phyloP scores from a whole-genome alignment of 2,888 invertebrate species.

The Caenorhabditis sp. region DNA sequence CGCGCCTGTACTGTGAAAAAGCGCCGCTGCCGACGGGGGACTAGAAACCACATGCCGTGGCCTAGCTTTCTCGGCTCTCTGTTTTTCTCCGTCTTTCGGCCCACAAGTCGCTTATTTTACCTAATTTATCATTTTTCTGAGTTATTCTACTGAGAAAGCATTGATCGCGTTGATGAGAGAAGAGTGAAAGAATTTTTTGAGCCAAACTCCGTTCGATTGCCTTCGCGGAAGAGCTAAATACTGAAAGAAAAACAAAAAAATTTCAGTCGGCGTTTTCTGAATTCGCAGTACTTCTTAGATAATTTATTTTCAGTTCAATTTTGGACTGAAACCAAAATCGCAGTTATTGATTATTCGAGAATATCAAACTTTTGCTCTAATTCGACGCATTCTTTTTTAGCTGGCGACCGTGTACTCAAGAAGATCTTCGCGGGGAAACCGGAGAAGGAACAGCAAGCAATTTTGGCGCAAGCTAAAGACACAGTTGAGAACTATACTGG shows the following conservation, averaged over 20 bases:
- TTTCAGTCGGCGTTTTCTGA: not conserved
- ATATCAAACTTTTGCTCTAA: not conserved
- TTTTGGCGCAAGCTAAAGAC: conserved; percentile 10
- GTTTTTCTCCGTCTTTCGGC: not conserved
- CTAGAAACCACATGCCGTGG: conserved; percentile 10
- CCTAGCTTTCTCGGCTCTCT: conserved; percentile 25
- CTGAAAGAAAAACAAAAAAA: not conserved
- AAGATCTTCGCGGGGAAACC: conserved; percentile 27
- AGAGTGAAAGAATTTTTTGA: not conserved
- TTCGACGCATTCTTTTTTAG: conserved; percentile 23
- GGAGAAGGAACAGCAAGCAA: conserved; percentile 12
- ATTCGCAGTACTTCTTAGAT: not conserved
- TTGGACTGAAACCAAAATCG: too few relatives aligned
- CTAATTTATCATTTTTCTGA: conserved; percentile 23
- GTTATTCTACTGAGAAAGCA: not conserved
- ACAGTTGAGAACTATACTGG: conserved; percentile 23
- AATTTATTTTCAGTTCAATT: not conserved
- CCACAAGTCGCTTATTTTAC: conserved; percentile 32
- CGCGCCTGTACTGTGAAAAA: conserved; percentile 2
- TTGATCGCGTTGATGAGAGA: not conserved
- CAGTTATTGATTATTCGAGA: too few relatives aligned
- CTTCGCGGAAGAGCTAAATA: conserved; percentile 7
- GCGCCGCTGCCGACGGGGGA: conserved; percentile 6
- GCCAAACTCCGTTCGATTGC: not conserved
- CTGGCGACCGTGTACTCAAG: conserved; percentile 40